phyloP scores from a whole-genome alignment of 2,888 invertebrate genomes.

The Trachelus tabidus region DNA sequence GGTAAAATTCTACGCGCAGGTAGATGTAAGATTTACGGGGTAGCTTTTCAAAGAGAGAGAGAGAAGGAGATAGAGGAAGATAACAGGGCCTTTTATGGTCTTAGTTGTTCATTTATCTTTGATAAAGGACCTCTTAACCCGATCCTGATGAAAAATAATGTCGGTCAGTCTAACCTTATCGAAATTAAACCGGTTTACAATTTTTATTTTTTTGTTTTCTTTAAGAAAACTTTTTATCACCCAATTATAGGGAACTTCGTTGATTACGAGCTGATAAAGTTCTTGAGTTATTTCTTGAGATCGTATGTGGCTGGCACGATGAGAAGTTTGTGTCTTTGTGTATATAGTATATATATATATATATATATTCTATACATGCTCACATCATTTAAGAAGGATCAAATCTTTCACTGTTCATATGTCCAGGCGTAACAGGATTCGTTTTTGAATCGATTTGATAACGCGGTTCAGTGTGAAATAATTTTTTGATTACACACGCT shows the following conservation, averaged over 20 bases:
- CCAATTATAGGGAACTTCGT: neutral
- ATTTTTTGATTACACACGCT: no score
- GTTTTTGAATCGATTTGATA: no score
- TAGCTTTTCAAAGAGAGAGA: neutral
- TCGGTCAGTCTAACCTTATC: constrained; percentile 8
- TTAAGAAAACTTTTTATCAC: constrained; percentile 15
- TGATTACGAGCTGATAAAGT: neutral
- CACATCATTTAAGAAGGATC: no score
- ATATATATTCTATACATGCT: no score
- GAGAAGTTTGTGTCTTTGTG: neutral
- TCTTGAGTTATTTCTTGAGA: neutral
- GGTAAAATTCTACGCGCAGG: neutral
- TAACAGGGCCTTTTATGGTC: constrained; percentile 15
- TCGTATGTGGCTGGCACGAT: neutral
- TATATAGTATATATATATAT: no score
- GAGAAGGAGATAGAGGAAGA: neutral
- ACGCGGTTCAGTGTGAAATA: no score
- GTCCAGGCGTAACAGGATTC: no score
- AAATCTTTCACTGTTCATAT: no score
- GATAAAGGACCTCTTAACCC: constrained; percentile 22
- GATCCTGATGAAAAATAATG: constrained; percentile 21
- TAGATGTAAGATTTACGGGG: neutral
- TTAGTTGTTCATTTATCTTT: constrained; percentile 19
- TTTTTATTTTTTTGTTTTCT: neutral
- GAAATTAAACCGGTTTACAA: neutral